Percentiles rank a stretch among this genome's conserved stretches.
Evolutionary conservation across 2,888 invertebrate species (phyloP).

Genomic region (Dioctria linearis): DNA sequence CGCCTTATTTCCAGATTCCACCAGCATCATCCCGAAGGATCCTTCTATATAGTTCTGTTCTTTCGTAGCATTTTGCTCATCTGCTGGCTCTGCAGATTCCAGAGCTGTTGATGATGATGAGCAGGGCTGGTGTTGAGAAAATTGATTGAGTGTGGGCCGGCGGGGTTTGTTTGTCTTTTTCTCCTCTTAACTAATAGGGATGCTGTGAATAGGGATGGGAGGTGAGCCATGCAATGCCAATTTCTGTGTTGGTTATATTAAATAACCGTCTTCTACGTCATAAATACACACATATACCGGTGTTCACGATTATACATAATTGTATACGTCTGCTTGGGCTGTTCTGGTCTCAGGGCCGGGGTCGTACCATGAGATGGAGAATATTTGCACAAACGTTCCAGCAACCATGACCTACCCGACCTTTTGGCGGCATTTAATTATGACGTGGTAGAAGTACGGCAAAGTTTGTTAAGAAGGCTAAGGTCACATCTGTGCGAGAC

Average conservation of each 20-base stretch:
- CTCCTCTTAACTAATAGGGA: slow-evolving; percentile 51
- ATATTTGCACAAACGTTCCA: slow-evolving; percentile 38
- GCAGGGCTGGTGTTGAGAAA: slow-evolving; percentile 55
- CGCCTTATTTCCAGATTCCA: neutral
- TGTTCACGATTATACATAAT: slow-evolving; percentile 47
- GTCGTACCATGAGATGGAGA: neutral
- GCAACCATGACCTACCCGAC: slow-evolving; percentile 60
- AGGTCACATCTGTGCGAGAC: slow-evolving; percentile 55
- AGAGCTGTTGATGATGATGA: slow-evolving; percentile 57
- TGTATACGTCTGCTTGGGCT: slow-evolving; percentile 35
- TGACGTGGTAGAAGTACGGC: slow-evolving; percentile 57
- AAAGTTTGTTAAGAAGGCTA: slow-evolving; percentile 58
- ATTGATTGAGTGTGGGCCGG: slow-evolving; percentile 47
- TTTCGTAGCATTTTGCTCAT: neutral
- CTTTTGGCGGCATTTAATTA: slow-evolving; percentile 61
- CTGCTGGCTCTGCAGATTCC: neutral
- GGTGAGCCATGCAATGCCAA: slow-evolving; percentile 12
- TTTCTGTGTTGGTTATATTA: slow-evolving; percentile 41
- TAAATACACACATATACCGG: slow-evolving; percentile 41
- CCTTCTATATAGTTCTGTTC: slow-evolving; percentile 10
- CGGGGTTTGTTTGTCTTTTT: slow-evolving; percentile 52
- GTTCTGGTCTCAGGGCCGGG: slow-evolving; percentile 15
- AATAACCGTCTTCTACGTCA: slow-evolving; percentile 50
- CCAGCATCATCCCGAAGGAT: neutral
- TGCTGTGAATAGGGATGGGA: neutral